Evolutionary conservation across 2,888 invertebrate genomes (phyloP), one percentile per base, ranked within the genome.

Genomic region (Myathropa florea): DNA sequence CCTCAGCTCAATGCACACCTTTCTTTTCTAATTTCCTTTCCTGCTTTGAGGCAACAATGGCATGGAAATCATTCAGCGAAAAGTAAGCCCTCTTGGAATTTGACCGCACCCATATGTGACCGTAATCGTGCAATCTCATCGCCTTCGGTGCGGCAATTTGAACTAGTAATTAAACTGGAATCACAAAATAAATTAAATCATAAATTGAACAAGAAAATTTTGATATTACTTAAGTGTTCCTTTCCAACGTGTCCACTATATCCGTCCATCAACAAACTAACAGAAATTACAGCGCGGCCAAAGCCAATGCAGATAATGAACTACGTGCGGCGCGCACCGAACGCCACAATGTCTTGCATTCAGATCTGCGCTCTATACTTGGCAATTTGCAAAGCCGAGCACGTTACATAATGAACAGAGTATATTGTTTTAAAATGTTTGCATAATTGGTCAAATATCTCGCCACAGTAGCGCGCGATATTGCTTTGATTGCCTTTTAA

Each of bases 361-460:
- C 61, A 57, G 78, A 77, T 77, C 36, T 71, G 57, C 23, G 23
- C 23, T 30, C 23, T 53, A 33, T 24, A 14, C 33, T 46, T n/a
- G 53, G 12, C 33, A 18, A 59, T 28, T 30, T 28, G 28, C 30
- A 65, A 21, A 57, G 24, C 39, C 18, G 12, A 7, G 18, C 26
- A n/a, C 57, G 70, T 83, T 83, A 80, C 61, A 80, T 84, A 84
- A 84, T 67, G 60, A 26, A 55, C 36, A 18, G 39, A 65, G 61
- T 60, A 80, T 84, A 84, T 80, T 84, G 80, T 80, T 76, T 80
- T 39, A 76, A 80, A 84, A 76, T 71, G 75, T 84, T 71, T 80
- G 84, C 76, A 80, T 84, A 80, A 84, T 76, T 84, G 65, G 65
- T 80, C 28, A 60, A 73, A 75, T 73, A 79, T 64, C 46, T 73